These are phyloP conservation scores for Trichogramma pretiosum DNA, from an alignment of 1,140 invertebrate genomes.

Conservation along the genomic window DNA sequence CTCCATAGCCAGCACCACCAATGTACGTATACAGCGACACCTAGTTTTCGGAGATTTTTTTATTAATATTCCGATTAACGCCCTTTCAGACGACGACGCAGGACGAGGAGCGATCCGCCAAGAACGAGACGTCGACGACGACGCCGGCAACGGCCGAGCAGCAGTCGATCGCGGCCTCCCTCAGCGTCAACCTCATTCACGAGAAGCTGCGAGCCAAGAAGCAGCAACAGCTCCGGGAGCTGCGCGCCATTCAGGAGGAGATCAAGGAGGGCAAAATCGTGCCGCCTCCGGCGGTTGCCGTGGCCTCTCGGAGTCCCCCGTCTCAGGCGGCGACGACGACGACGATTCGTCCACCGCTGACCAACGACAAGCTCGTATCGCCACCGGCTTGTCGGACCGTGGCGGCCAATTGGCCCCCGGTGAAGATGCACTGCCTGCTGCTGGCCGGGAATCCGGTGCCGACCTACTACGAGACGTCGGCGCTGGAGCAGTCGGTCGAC, in stretches of 20 bases:
- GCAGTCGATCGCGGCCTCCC: slow-evolving; percentile 61
- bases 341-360: slow-evolving; percentile 46
- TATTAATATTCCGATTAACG: no score
- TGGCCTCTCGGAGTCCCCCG: no score
- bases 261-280: slow-evolving; percentile 74
- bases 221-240: slow-evolving; percentile 74
- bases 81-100: no score
- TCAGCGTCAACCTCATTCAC: slow-evolving; percentile 66
- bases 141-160: no score
- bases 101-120: slow-evolving; percentile 50
- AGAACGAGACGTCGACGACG: slow-evolving; percentile 58
- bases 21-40: slow-evolving; percentile 22
- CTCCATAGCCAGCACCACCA: slow-evolving; percentile 45
- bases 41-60: no score
- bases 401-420: slow-evolving; percentile 39
- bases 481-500: no score
- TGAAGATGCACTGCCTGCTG: slow-evolving; percentile 42
- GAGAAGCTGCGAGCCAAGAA: slow-evolving; percentile 83
- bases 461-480: slow-evolving; percentile 31
- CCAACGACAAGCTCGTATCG: slow-evolving; percentile 32
- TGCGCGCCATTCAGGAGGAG: slow-evolving; percentile 75
- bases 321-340: slow-evolving; percentile 36
- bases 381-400: slow-evolving; percentile 24
- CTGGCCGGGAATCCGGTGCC: slow-evolving; percentile 33
- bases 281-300: slow-evolving; percentile 43